Evolutionary conservation across 2,888 invertebrate genomes (phyloP), one percentile per base, ranked within the genome.

Genomic region (Ornithoptera alexandrae): DNA sequence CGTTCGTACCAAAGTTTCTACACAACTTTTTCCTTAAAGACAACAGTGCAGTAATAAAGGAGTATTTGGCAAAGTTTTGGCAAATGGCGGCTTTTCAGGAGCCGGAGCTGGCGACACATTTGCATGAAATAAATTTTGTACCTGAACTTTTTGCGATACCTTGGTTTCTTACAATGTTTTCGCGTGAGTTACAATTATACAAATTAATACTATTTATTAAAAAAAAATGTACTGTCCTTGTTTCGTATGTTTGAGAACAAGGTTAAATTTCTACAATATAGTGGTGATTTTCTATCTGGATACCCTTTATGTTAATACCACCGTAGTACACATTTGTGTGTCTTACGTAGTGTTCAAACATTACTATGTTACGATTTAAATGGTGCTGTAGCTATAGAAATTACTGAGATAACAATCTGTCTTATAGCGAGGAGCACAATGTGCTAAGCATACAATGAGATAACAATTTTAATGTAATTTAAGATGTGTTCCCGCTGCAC

Each of bases 151-250:
- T 99, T 89, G 98, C 99, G 24, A 99, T 99, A 85, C 99, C 99
- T 0, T 99, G 99, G 99, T 99, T 99, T 86, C 93, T 99, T 53
- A 99, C 99, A 8, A 98, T 99, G 97, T 99, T 98, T 92, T 98
- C 98, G 70, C 98, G 98, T 98, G 91, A 95, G 96, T 94, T 58
- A 7, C 12, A 22, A 12, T 58, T 58, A n/a, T 53, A n/a, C 18
- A 53, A 12, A 3, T 46, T 12, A 15, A 12, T 46, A 46, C 15
- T 3, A 46, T 2, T 46, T 17, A 46, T 46, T 46, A 12, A 4
- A 46, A 12, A 46, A 46, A 0, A 12, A 46, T 2, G 1, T 15
- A 15, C 3, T 46, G 15, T 12, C 17, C 15, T 10, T 46, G 15
- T 15, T 46, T 15, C 4, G 46, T 1, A 15, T 46, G 46, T 46